A percentile compares a stretch with the other conserved stretches of the same genome.
Evolutionary conservation across 2,888 invertebrate species (phyloP).

Genomic region (Arctia plantaginis): DNA sequence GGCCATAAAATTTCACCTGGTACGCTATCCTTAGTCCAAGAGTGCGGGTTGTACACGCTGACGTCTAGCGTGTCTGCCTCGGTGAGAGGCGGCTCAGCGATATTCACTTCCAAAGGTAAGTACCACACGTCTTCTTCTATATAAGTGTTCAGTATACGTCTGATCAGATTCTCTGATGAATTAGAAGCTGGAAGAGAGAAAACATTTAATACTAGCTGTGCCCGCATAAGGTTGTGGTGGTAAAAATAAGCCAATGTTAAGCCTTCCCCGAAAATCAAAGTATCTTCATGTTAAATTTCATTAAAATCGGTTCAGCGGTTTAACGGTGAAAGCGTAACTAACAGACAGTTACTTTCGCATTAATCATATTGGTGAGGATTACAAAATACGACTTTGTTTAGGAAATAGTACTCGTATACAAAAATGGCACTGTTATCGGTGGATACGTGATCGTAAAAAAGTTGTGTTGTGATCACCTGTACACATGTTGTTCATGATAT

Average conservation of each 20-base stretch:
- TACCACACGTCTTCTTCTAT: slow-evolving; percentile 84
- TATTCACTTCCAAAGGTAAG: slow-evolving; percentile 72
- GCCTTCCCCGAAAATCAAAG: too few species aligned
- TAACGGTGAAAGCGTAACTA: too few species aligned
- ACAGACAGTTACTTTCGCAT: too few species aligned
- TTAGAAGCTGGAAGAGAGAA: slow-evolving; percentile 58
- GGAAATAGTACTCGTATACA: too few species aligned
- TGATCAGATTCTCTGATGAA: slow-evolving; percentile 58
- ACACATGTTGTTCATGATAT: slow-evolving; percentile 87
- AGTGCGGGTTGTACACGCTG: slow-evolving; percentile 73
- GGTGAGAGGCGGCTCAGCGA: slow-evolving; percentile 54
- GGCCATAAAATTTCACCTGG: slow-evolving; percentile 62
- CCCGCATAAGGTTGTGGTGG: too few species aligned
- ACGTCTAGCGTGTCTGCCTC: slow-evolving; percentile 69
- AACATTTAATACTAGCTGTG: not conserved
- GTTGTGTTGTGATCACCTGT: slow-evolving; percentile 64
- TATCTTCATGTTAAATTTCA: too few species aligned
- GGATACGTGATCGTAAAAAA: not conserved
- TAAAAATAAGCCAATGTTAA: too few species aligned
- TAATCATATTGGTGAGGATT: too few species aligned
- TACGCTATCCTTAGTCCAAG: slow-evolving; percentile 75
- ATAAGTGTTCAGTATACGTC: slow-evolving; percentile 75
- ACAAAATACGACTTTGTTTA: too few species aligned
- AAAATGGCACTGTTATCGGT: too few species aligned
- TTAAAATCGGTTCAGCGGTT: too few species aligned